A percentile compares a stretch with the other conserved stretches of the same genome.
Evolutionary conservation across 2,113 vertebrate species (phyloP).

Genomic region (Thunnus thynnus): DNA sequence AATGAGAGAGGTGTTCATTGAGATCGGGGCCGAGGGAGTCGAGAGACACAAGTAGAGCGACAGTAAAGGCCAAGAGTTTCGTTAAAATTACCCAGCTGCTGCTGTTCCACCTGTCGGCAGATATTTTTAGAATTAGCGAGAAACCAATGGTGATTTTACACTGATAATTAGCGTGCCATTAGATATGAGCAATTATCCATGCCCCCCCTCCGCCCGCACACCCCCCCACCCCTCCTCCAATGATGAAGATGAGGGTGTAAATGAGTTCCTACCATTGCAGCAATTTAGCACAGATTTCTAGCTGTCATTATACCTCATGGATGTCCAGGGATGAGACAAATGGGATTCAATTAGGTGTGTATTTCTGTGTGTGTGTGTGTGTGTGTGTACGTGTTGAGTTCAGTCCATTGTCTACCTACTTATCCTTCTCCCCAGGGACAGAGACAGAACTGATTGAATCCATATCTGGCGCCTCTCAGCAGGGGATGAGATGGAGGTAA

Average conservation of each 20-base stretch:
- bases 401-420: conserved; percentile 60
- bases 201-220: conserved; percentile 20
- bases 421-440: conserved; percentile 61
- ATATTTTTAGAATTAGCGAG: conserved; percentile 62
- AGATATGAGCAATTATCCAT: conserved; percentile 76
- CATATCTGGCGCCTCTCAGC: conserved; percentile 63
- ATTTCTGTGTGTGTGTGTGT: conserved; percentile 31
- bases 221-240: conserved; percentile 44
- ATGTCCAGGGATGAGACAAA: conserved; percentile 60
- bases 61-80: conserved; percentile 9
- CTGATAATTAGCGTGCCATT: conserved; percentile 75
- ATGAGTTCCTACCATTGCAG: conserved; percentile 59
- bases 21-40: not conserved
- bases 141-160: conserved; percentile 68
- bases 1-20: conserved; percentile 6
- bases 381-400: conserved; percentile 3
- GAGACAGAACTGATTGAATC: conserved; percentile 48
- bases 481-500: conserved; percentile 64
- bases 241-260: conserved; percentile 72
- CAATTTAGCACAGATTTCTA: conserved; percentile 62
- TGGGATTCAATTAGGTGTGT: conserved; percentile 68
- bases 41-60: conserved; percentile 1
- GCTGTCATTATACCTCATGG: conserved; percentile 60
- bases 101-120: conserved; percentile 61
- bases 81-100: conserved; percentile 37